Evolutionary conservation across 1,140 invertebrate species (phyloP), one percentile per base, ranked within the genome.

Genomic region (Ceratina japonica): DNA sequence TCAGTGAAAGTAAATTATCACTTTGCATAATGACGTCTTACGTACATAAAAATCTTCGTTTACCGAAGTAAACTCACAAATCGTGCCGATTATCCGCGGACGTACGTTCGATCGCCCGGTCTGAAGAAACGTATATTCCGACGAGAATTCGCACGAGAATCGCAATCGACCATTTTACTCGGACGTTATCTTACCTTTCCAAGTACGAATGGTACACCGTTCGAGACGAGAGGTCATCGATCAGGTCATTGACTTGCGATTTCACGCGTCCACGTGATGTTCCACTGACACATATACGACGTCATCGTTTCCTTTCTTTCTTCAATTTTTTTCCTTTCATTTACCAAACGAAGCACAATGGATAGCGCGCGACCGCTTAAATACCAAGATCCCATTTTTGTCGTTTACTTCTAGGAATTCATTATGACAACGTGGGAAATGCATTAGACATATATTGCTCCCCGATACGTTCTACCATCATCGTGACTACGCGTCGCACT

Each of bases 201-300:
- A 52, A 22, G n/a, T 54, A 44, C 58, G 70, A 54, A 51, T 68
- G 58, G 31, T 80, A 10, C 44, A 77, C 76, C 75, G 18, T 70
- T 63, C 69, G 76, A 87, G 63, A 80, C 81, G 77, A 75, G 76
- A 69, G 82, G 76, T 83, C 80, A 86, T 86, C 66, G 68, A 62
- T 83, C 76, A 81, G 91, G 89, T 91, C 90, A 86, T 91, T 91
- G 91, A 87, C 90, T 88, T 87, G 72, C 87, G 87, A 91, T 92
- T 92, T 92, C 89, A 90, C 90, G 83, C 82, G 87, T 84, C 83
- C 84, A 86, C 80, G 80, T 81, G 75, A 86, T 87, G 91, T 90
- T 74, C 90, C 85, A 92, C 91, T 92, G 85, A 91, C 91, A 90
- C 85, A 87, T 81, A 90, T 91, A 72, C 80, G 80, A 79, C 85